Percentiles rank a stretch among this genome's conserved stretches.
These are phyloP conservation scores for Eleutherodactylus coqui DNA, from an alignment of 2,797 vertebrate species.

Conservation along the genomic window DNA sequence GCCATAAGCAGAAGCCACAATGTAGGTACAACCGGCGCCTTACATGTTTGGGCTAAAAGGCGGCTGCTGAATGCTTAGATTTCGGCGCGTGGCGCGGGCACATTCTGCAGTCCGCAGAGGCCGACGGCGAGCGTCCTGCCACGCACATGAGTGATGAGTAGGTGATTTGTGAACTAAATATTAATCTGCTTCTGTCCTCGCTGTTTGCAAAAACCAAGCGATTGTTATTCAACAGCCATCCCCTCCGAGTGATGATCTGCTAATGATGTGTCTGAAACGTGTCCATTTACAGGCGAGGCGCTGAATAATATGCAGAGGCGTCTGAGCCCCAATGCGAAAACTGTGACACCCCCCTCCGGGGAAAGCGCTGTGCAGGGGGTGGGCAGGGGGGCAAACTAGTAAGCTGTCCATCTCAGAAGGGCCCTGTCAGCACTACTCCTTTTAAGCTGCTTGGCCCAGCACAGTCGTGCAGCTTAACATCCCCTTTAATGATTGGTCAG, in stretches of 20 bases:
- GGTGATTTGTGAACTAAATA: constrained; percentile 50
- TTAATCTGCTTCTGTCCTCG: constrained; percentile 20
- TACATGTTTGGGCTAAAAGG: neutral
- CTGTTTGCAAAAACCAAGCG: neutral
- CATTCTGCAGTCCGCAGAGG: neutral
- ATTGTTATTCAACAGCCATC: constrained; percentile 23
- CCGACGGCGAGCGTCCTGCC: constrained; percentile 14
- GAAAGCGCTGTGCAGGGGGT: too few species aligned
- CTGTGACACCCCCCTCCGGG: too few species aligned
- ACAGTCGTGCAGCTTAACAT: too few species aligned
- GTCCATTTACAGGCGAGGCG: neutral
- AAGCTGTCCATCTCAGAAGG: too few species aligned
- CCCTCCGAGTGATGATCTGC: neutral
- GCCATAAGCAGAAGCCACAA: too few species aligned
- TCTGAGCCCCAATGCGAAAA: too few species aligned
- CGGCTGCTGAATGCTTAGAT: neutral
- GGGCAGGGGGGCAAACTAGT: too few species aligned
- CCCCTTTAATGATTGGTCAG: too few species aligned
- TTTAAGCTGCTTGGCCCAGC: too few species aligned
- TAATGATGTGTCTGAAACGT: neutral
- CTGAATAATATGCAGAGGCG: neutral
- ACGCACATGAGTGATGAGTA: neutral
- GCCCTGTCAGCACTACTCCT: too few species aligned
- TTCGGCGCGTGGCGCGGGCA: neutral
- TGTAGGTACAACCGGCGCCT: too few species aligned